Percentiles rank a stretch among this genome's conserved stretches.
Evolutionary conservation across 37 sponge, comb jelly and placozoan species (phyloP).

Genomic region (Hexactinellida sp.): DNA sequence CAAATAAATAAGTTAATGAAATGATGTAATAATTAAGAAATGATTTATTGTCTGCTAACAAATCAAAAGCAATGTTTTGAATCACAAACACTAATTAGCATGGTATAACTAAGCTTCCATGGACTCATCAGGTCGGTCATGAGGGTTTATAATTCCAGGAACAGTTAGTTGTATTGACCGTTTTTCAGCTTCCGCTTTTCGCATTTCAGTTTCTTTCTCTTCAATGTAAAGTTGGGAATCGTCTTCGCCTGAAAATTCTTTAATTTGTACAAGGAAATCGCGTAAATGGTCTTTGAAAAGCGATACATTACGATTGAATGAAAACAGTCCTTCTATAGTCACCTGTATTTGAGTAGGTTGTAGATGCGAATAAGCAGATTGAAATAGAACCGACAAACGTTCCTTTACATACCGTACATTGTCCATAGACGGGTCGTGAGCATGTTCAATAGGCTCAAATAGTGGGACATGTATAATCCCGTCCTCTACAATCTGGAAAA

Average conservation of each 20-base stretch:
- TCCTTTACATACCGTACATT: slow-evolving; percentile 50
- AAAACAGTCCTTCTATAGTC: slow-evolving; percentile 75
- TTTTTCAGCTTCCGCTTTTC: slow-evolving; percentile 66
- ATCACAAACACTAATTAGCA: not conserved
- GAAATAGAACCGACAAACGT: slow-evolving; percentile 57
- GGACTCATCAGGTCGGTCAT: slow-evolving; percentile 83
- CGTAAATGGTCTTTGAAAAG: slow-evolving; percentile 83
- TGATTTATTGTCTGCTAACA: not conserved
- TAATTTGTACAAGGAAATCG: slow-evolving; percentile 87
- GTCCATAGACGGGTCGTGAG: slow-evolving; percentile 10
- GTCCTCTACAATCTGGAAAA: slow-evolving; percentile 73
- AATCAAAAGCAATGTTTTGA: not conserved
- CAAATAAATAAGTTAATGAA: too few relatives aligned
- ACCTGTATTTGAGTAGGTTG: slow-evolving; percentile 73
- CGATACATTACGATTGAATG: slow-evolving; percentile 55
- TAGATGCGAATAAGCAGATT: slow-evolving; percentile 78
- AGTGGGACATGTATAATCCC: slow-evolving; percentile 47
- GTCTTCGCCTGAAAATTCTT: slow-evolving; percentile 77
- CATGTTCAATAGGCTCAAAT: slow-evolving; percentile 21
- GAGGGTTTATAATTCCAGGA: slow-evolving; percentile 95
- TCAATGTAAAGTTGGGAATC: slow-evolving; percentile 62
- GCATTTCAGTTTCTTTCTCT: slow-evolving; percentile 72
- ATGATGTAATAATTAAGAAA: too few relatives aligned
- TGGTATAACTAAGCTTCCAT: not conserved
- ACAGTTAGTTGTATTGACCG: slow-evolving; percentile 57